Base-by-base conservation (phyloP, 2,113 vertebrate genomes). In the Scopus umbretta region DNA sequence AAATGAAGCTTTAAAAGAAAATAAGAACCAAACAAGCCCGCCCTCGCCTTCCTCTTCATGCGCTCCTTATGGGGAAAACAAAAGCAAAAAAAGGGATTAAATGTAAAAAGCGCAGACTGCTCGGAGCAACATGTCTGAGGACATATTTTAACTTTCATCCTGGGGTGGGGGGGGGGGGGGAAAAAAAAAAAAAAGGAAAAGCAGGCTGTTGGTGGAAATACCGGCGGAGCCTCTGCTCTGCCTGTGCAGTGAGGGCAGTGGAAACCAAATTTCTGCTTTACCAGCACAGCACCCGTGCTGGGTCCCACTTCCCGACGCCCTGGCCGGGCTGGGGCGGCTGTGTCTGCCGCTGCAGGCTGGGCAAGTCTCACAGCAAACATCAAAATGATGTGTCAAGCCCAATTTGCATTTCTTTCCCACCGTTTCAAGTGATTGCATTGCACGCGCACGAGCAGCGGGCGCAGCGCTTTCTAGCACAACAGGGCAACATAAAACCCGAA, bases 391-490 rank as follows among this genome's bases (percentile, higher is more conserved):
- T 5, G 13, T 14, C 36, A 9, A 55, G 42, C 34, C n/a, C 76
- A 11, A 8, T 32, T 18, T n/a, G 16, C 27, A 2, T 38, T 67
- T 43, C 25, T 72, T 27, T 16, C 7, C 1, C 9, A 6, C 16
- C 3, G 5, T 45, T 55, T 62, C 16, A 32, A 20, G 50, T 13
- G 9, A 16, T 50, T 73, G 45, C 3, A 0, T n/a, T 32, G 8
- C 56, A 22, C 0, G 0, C 26, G 65, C 47, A 13, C 15, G 16
- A 25, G 25, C 5, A 1, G 73, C 2, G 4, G 2, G 27, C 1
- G 2, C 40, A 4, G 45, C 3, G 83, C 40, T 26, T 26, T 29
- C 53, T 5, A 26, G 22, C 16, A 6, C 9, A 2, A 15, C 29
- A 16, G 19, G 34, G 45, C 40, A 43, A 20, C 36, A 6, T 7